Evolutionary conservation across 2,888 invertebrate species (phyloP).

Genomic region (Acanthosepion pharaonis): DNA sequence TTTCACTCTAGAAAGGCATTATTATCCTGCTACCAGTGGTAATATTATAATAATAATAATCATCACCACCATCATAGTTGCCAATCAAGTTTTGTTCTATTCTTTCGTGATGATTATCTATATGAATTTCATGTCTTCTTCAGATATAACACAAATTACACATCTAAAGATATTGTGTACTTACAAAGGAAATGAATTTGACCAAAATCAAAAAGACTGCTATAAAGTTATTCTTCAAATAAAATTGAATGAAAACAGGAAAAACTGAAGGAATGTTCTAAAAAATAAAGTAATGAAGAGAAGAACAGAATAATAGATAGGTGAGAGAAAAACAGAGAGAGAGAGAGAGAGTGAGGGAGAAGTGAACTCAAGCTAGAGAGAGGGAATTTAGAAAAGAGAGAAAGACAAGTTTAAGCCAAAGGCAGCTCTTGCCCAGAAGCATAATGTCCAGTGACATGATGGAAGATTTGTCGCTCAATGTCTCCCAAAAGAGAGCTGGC

Average conservation of each 20-base stretch:
- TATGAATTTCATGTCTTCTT: neutral
- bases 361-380: neutral
- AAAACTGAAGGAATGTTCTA: neutral
- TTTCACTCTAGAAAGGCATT: too few species aligned
- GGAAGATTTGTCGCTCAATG: slow-evolving; percentile 78
- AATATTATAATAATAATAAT: too few species aligned
- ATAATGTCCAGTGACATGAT: slow-evolving; percentile 72
- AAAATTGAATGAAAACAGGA: neutral
- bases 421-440: slow-evolving; percentile 72
- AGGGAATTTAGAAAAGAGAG: neutral
- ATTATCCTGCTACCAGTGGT: too few species aligned
- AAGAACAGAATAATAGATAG: too few species aligned
- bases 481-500: slow-evolving; percentile 92
- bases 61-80: too few species aligned
- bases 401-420: slow-evolving; percentile 63
- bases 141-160: neutral
- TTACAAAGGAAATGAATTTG: neutral
- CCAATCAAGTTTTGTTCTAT: too few species aligned
- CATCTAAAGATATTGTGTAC: too few species aligned
- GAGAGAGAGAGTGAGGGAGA: neutral
- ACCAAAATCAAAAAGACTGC: neutral
- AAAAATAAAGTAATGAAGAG: neutral
- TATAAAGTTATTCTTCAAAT: neutral
- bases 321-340: neutral
- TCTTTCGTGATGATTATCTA: neutral